Evolutionary conservation across 2,888 invertebrate species (phyloP), one percentile per base, ranked within the genome.

Genomic region (Lymantria dispar): DNA sequence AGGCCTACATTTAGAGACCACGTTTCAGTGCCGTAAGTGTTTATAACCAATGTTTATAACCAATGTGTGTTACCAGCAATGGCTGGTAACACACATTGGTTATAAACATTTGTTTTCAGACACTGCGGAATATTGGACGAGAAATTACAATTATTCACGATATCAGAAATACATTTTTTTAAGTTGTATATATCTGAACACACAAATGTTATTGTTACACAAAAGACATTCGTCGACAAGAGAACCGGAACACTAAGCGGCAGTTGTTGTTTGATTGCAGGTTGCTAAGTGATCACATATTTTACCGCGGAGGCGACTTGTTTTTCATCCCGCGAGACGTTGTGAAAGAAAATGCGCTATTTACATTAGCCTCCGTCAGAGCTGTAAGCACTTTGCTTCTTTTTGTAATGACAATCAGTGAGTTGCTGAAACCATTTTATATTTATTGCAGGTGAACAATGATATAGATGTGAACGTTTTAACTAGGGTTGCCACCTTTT

Each of bases 201-300:
- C 1, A 42, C 12, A 11, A n/a, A 42, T 41, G 47, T 47, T 37
- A 36, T n/a, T 59, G 52, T 59, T 45, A 52, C 62, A 70, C 68
- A 71, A 66, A 66, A 62, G 58, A 62, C 55, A 66, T 68, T 62
- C 59, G 66, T 66, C 69, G 66, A 68, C 66, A 70, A 70, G 50
- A 76, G 77, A 78, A 76, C 78, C 79, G 83, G 80, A 78, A 83
- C 82, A 81, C 78, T 78, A 76, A 72, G 70, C 62, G 71, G 72
- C 74, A 76, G 74, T 79, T 67, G 74, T 75, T 75, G 83, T 87
- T 85, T 88, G 90, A 90, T 90, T 88, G 85, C 84, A 85, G 85
- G 85, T 80, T 76, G 87, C 85, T 90, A 90, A 90, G 90, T 90
- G 90, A 83, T 89, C 87, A 82, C 88, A 89, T 90, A 90, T 89